These are phyloP conservation scores for Phainopepla nitens DNA, from an alignment of 2,113 vertebrate species.

Conservation along the genomic window DNA sequence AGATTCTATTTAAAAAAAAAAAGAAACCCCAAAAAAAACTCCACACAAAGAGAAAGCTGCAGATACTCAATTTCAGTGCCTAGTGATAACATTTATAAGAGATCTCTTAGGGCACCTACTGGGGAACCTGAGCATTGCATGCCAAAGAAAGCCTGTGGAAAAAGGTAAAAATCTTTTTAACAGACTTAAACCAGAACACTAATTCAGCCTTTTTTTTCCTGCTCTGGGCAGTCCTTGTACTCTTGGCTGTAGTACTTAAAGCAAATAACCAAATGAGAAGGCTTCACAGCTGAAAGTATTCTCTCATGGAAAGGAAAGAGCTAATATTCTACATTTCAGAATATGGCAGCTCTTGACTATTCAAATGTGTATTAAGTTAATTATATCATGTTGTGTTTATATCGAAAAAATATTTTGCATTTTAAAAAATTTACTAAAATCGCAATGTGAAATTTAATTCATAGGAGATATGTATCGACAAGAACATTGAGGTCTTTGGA, in stretches of 20 bases:
- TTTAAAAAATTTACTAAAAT: not conserved
- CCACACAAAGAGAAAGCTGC: not conserved
- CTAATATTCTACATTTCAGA: not conserved
- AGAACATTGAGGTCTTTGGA: not conserved
- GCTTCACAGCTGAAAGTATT: not conserved
- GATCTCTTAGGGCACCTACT: constrained; percentile 74
- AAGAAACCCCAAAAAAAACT: not conserved
- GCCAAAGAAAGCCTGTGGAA: not conserved
- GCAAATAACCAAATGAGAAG: not conserved
- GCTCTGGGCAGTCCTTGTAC: fast-evolving
- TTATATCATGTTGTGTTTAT: not conserved
- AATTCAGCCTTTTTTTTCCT: not conserved
- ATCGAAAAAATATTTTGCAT: not conserved
- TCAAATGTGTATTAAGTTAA: not conserved
- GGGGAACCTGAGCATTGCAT: constrained; percentile 61
- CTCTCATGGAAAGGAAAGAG: not conserved
- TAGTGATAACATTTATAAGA: constrained; percentile 12
- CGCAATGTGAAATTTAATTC: not conserved
- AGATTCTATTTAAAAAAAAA: not conserved
- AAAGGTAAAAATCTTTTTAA: not conserved
- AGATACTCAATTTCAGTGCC: not conserved
- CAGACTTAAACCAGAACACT: not conserved
- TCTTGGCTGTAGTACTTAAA: not conserved
- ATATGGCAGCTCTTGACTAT: not conserved
- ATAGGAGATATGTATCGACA: not conserved